phyloP scores from a whole-genome alignment of 1,140 invertebrate genomes.

The Drosophila tropicalis region DNA sequence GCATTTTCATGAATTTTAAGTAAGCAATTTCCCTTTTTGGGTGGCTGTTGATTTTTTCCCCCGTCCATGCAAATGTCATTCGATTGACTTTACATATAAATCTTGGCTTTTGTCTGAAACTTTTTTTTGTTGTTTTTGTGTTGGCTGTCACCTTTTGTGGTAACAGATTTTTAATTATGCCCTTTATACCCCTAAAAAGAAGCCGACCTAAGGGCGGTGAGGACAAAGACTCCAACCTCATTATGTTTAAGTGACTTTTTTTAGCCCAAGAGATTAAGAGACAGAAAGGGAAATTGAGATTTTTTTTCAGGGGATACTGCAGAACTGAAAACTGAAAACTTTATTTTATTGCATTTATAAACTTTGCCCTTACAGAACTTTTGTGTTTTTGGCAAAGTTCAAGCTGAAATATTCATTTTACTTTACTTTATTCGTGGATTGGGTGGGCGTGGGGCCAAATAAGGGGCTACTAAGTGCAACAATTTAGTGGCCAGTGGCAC shows the following conservation, averaged over 20 bases:
- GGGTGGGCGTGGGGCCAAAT: slow-evolving; percentile 5
- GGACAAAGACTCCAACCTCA: slow-evolving; percentile 37
- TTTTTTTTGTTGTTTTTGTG: slow-evolving; percentile 2
- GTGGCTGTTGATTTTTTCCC: background rate
- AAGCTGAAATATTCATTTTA: slow-evolving; percentile 61
- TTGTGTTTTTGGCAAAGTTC: slow-evolving; percentile 55
- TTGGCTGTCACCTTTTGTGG: slow-evolving; percentile 54
- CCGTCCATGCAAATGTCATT: slow-evolving; percentile 50
- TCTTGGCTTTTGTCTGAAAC: slow-evolving; percentile 52
- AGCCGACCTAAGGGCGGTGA: background rate
- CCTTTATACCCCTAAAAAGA: background rate
- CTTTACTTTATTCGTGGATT: slow-evolving; percentile 20
- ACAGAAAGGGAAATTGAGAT: slow-evolving; percentile 1
- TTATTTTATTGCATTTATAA: slow-evolving; percentile 80
- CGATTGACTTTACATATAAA: slow-evolving; percentile 48
- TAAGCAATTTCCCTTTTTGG: slow-evolving; percentile 27
- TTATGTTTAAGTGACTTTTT: slow-evolving; percentile 71
- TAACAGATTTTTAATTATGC: slow-evolving; percentile 64
- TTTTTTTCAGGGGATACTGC: background rate
- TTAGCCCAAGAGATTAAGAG: background rate
- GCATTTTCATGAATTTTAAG: slow-evolving; percentile 52
- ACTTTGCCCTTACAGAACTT: slow-evolving; percentile 66
- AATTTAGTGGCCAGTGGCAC: slow-evolving; percentile 46
- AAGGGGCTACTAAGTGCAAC: slow-evolving; percentile 47
- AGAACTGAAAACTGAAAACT: slow-evolving; percentile 69